Evolutionary conservation across 2,113 vertebrate genomes (phyloP).

Genomic region (Sminthopsis crassicaudata): DNA sequence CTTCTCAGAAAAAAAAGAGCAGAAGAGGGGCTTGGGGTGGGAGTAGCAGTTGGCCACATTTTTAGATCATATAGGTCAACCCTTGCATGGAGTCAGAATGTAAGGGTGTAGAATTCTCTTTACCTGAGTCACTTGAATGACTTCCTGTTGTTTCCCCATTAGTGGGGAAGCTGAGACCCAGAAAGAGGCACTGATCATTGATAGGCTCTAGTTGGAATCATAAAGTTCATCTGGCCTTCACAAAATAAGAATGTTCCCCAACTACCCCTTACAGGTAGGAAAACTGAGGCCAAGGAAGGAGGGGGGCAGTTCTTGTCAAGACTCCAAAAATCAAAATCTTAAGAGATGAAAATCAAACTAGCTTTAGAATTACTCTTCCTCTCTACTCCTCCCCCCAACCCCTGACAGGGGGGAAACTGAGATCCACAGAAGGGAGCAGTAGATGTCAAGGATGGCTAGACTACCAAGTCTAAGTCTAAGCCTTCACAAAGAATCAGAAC

Average conservation of each 20-base stretch:
- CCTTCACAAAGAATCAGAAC: not conserved
- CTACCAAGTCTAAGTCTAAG: not conserved
- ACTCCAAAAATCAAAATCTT: not conserved
- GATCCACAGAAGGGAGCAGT: not conserved
- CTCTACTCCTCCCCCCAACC: too few relatives aligned
- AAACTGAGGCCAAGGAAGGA: not conserved
- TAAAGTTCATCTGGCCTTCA: not conserved
- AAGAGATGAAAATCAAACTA: not conserved
- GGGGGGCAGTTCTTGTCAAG: not conserved
- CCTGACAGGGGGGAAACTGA: not conserved
- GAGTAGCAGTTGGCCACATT: not conserved
- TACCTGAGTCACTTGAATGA: not conserved
- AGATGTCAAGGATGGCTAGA: not conserved
- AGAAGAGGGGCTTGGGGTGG: not conserved
- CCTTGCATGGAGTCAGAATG: not conserved
- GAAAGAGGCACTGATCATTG: not conserved
- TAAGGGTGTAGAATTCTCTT: not conserved
- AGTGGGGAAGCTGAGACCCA: not conserved
- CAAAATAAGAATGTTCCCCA: not conserved
- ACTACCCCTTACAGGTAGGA: not conserved
- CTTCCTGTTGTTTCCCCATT: not conserved
- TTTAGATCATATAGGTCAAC: not conserved
- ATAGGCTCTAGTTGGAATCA: not conserved
- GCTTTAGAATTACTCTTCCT: not conserved
- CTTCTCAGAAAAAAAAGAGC: not conserved